Percentiles rank a stretch among this genome's conserved stretches.
These are phyloP conservation scores for Himalopsyche anomala DNA, from an alignment of 2,888 invertebrate species.

Conservation along the genomic window DNA sequence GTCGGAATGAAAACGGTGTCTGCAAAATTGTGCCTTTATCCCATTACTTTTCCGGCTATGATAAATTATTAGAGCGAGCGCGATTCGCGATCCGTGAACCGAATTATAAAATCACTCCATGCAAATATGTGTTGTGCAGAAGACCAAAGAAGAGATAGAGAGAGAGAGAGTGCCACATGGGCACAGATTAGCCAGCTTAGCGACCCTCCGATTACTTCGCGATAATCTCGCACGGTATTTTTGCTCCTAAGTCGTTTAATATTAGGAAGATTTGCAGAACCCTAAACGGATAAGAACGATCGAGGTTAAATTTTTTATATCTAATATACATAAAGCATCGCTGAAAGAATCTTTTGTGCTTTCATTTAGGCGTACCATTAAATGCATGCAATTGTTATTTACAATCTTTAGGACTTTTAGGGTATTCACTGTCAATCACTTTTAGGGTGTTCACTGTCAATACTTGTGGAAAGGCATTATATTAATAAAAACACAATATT, in stretches of 20 bases:
- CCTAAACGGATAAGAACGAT: neutral
- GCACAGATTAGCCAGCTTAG: constrained; percentile 46
- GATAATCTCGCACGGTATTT: constrained; percentile 29
- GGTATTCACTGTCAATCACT: too few species aligned
- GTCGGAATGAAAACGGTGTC: constrained; percentile 54
- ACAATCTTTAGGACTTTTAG: too few species aligned
- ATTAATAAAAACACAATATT: too few species aligned
- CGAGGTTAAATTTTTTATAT: neutral
- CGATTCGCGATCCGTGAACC: constrained; percentile 46
- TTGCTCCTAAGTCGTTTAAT: constrained; percentile 26
- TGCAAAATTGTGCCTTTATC: constrained; percentile 6
- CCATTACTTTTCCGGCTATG: constrained; percentile 48
- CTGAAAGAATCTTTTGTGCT: neutral
- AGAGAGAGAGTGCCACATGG: neutral
- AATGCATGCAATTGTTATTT: too few species aligned
- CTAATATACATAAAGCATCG: neutral
- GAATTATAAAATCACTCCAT: constrained; percentile 47
- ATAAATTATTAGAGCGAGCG: constrained; percentile 48
- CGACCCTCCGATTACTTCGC: neutral
- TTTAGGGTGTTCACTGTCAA: too few species aligned
- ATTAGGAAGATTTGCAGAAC: constrained; percentile 16
- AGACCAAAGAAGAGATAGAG: too few species aligned
- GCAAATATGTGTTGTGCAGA: constrained; percentile 15
- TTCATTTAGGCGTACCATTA: too few species aligned
- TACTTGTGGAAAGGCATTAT: too few species aligned